Base-by-base conservation (phyloP, 2,797 vertebrate species). In the Coreius guichenoti region DNA sequence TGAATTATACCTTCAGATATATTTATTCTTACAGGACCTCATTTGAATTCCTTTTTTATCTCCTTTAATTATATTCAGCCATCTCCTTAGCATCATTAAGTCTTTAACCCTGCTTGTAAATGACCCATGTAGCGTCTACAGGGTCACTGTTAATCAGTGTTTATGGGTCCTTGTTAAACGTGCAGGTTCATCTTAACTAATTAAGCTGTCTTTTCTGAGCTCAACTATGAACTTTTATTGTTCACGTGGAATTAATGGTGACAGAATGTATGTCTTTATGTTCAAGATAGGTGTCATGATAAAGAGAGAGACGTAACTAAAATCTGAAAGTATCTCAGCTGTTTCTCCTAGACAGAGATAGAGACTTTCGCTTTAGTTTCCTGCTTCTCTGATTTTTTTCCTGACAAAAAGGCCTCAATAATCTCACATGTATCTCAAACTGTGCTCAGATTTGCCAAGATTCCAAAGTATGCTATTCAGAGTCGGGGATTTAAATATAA, bases 81-180 rank as follows among this genome's bases (percentile, higher is more conserved):
- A 61, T 84, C 54, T 72, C 79, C 72, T 58, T 69, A 19, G 49
- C 84, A 77, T 88, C 74, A 82, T 84, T 82, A 87, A 69, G 69
- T 80, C 82, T 81, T 87, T 83, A 86, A 86, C 85, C 76, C 69
- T 11, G 45, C 49, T 65, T 83, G 68, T 65, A 36, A 83, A 78
- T 74, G 58, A 82, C 80, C 79, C 70, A 8, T 82, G 73, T 54
- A 80, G 51, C 83, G 69, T 78, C 74, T 56, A 31, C 13, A 68
- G 81, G 84, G 33, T 86, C 87, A 83, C 29, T 82, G 49, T 56
- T 78, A 73, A 80, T 79, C 58, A 74, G 51, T 65, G 73, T 87
- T 86, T 87, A 84, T 80, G 56, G 85, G 36, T 81, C 80, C 12
- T 39, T 68, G 67, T 75, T 72, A 86, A 82, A 82, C 63, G 58